Conservation (phyloP, 2,113 vertebrate genomes). For the Urocitellus parryii region DNA sequence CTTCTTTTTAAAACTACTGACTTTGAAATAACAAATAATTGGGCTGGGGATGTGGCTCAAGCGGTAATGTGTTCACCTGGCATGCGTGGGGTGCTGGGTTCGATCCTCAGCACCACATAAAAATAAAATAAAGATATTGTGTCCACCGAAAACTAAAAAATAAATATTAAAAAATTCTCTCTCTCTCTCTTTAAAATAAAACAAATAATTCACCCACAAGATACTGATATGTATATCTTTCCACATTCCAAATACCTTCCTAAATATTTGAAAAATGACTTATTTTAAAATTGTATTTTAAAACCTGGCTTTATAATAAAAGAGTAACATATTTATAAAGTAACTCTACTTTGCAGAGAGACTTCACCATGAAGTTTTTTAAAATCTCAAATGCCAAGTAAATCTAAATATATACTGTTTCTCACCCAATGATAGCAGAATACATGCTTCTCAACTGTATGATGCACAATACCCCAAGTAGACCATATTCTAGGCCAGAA, state of each 20-base stretch:
- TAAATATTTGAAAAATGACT: background rate
- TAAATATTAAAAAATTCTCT: too few relatives aligned
- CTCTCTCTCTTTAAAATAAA: too few relatives aligned
- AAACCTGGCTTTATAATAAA: conserved; percentile 9
- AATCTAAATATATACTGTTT: background rate
- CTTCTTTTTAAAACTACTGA: background rate
- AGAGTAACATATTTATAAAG: background rate
- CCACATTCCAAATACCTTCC: background rate
- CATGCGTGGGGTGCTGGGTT: too few relatives aligned
- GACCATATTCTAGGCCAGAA: background rate
- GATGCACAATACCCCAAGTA: background rate
- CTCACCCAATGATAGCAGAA: background rate
- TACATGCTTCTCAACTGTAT: background rate
- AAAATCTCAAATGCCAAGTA: background rate
- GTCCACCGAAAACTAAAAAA: too few relatives aligned
- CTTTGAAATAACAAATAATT: background rate
- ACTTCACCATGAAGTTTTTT: background rate
- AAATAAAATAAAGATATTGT: too few relatives aligned
- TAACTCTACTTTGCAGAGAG: background rate
- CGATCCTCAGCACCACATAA: too few relatives aligned
- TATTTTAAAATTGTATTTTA: background rate
- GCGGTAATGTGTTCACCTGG: too few relatives aligned
- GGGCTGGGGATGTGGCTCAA: too few relatives aligned
- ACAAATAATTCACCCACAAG: background rate
- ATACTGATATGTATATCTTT: background rate